Base-by-base conservation (phyloP, 2,113 vertebrate genomes). In the Pogonocichla stellata region DNA sequence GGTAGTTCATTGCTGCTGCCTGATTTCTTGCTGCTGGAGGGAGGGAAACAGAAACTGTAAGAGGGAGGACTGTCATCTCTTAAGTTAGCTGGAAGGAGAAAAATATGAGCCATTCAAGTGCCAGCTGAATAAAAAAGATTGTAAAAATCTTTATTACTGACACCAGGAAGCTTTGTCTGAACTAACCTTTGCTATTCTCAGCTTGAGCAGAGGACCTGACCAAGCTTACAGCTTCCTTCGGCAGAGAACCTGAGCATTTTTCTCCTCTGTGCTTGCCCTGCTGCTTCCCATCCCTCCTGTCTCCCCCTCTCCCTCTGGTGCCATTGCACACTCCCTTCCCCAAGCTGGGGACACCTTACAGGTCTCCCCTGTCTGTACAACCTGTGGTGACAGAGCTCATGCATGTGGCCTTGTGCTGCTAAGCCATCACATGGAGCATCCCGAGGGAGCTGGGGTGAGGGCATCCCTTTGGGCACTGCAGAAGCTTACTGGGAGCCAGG, bases 1-100 rank as follows among this genome's bases (percentile, higher is more conserved):
- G 98, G 81, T 93, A 97, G 85, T 77, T 98, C 98, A 98, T 98
- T 13, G 31, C 72, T 24, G 25, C 53, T 7, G n/a, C 51, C 79
- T 50, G 48, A 57, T 26, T 57, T 45, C 66, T 65, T 42, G 22
- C 73, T 93, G 50, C 50, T 9, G 19, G 78, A 66, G 15, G 29
- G 62, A 70, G 22, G 42, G 36, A 88, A 72, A 92, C 8, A 54
- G 14, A 70, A 73, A 54, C 57, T 31, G 11, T 88, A 29, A 66
- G 56, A 62, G 14, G 56, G 34, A 90, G 47, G 34, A 62, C 14
- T 28, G 22, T 40, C 33, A 73, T 38, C 20, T 90, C 36, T 33
- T 25, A 23, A 40, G 19, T 3, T 31, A 67, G 16, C 43, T 16
- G 15, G 29, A 60, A 84, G 40, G 29, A 80, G 19, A 79, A 58